phyloP scores from a whole-genome alignment of 2,113 vertebrate species.

The Datnioides undecimradiatus region DNA sequence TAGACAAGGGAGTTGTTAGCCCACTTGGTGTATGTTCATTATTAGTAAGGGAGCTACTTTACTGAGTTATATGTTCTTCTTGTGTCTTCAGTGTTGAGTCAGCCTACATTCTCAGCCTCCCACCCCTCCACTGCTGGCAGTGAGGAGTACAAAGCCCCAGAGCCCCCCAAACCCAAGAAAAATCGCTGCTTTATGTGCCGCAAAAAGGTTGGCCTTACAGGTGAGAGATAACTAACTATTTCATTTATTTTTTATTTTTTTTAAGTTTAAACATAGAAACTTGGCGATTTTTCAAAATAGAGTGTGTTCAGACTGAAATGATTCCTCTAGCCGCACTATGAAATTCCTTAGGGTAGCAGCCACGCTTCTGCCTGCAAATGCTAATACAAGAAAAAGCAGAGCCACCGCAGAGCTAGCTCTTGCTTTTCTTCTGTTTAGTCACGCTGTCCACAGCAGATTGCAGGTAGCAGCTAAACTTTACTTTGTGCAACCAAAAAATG shows the following conservation, averaged over 20 bases:
- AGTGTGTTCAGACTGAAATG: background rate
- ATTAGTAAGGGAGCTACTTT: background rate
- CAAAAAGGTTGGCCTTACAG: slow-evolving; percentile 91
- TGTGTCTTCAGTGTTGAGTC: slow-evolving; percentile 70
- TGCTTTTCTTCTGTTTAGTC: background rate
- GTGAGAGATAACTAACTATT: slow-evolving; percentile 79
- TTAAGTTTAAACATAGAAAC: background rate
- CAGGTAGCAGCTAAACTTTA: background rate
- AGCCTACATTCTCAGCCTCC: slow-evolving; percentile 62
- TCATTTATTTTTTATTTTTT: too few relatives aligned
- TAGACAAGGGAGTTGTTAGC: background rate
- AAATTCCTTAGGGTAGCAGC: background rate
- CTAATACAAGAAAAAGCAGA: background rate
- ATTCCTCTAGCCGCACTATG: background rate
- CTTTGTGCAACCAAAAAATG: background rate
- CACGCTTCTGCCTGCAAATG: background rate
- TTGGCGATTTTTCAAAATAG: background rate
- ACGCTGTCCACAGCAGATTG: background rate
- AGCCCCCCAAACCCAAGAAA: slow-evolving; percentile 86
- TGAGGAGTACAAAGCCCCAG: slow-evolving; percentile 76
- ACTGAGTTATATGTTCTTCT: background rate
- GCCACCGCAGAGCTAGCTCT: background rate
- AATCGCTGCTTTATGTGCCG: slow-evolving; percentile 90
- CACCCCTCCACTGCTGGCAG: slow-evolving; percentile 66
- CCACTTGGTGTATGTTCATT: too few relatives aligned